Conservation (phyloP, 2,888 invertebrate species). For the Sinopyrophorus schimmeli region DNA sequence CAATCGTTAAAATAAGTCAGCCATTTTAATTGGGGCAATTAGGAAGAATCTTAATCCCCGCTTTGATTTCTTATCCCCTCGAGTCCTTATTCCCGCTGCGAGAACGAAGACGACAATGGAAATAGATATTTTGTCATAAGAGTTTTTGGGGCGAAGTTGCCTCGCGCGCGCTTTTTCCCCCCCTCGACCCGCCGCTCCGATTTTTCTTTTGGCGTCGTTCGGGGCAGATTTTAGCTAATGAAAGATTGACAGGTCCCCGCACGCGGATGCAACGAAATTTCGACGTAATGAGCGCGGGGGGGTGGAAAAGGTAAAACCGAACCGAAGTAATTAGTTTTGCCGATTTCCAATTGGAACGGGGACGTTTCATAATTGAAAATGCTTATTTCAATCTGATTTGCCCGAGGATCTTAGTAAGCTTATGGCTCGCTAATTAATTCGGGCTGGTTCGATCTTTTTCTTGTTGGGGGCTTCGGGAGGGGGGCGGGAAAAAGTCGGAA, state of each 20-base stretch:
- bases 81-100: slow-evolving; percentile 16
- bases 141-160: background rate
- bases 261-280: slow-evolving; percentile 9
- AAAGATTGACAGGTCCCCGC: slow-evolving; percentile 22
- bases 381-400: slow-evolving; percentile 31
- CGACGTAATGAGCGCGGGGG: slow-evolving; percentile 17
- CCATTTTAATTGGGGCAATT: slow-evolving; percentile 34
- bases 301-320: slow-evolving; percentile 22
- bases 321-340: slow-evolving; percentile 27
- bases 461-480: too few species aligned
- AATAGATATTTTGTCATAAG: slow-evolving; percentile 26
- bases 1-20: slow-evolving; percentile 35
- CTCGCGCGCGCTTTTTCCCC: background rate
- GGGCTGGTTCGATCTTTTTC: too few species aligned
- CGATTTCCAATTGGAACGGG: slow-evolving; percentile 31
- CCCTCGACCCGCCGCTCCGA: background rate
- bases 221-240: slow-evolving; percentile 12
- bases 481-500: background rate
- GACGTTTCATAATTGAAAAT: slow-evolving; percentile 29
- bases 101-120: slow-evolving; percentile 19
- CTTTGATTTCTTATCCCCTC: slow-evolving; percentile 31
- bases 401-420: slow-evolving; percentile 26
- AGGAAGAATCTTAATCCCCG: slow-evolving; percentile 34
- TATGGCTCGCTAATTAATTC: too few species aligned
- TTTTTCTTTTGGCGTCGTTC: background rate